Base-by-base conservation (phyloP, 2,797 vertebrate species). In the Brotula barbata region DNA sequence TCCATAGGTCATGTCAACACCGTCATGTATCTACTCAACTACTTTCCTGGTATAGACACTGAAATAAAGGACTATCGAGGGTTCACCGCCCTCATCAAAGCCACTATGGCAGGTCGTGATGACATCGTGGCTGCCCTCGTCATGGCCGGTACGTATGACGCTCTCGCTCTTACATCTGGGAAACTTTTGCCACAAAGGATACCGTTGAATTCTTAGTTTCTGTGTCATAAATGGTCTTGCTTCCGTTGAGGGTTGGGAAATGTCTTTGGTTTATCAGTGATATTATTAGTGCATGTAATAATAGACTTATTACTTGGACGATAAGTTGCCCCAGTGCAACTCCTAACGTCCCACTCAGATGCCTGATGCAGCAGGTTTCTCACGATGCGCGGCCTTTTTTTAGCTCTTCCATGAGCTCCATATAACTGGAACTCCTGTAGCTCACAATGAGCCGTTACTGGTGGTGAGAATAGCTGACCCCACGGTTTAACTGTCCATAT, bases 1-100 rank as follows among this genome's bases (percentile, higher is more conserved):
- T 68, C 14, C 52, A 5, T 70, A 96, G 95, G 95, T 68, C 89
- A 94, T 0, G 8, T 84, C 63, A 88, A 75, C 75, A 92, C 94
- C 4, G 87, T 95, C 59, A 93, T 89, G 84, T 93, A 93, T 68
- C 90, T 96, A 64, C 90, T 96, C 7, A 95, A 95, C 81, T 96
- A 93, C 75, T 97, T 72, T 15, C 65, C 89, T 0, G 85, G 82
- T 0, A 71, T 93, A 6, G 91, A 97, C 72, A 82, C 91, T 48
- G 94, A 96, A 74, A 82, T 83, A 59, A 73, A 73, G 34, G 94
- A 95, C 45, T 83, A 80, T 1, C 85, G 94, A 15, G 94, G 95
- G 0, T 92, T 94, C 75, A 95, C 94, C 0, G 94, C 94, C 0
- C 86, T 96, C 82, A 96, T 95, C 89, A 96, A 95, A 88, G 94